Conservation (phyloP, 2,888 invertebrate genomes). For the Margaritifera margaritifera region DNA sequence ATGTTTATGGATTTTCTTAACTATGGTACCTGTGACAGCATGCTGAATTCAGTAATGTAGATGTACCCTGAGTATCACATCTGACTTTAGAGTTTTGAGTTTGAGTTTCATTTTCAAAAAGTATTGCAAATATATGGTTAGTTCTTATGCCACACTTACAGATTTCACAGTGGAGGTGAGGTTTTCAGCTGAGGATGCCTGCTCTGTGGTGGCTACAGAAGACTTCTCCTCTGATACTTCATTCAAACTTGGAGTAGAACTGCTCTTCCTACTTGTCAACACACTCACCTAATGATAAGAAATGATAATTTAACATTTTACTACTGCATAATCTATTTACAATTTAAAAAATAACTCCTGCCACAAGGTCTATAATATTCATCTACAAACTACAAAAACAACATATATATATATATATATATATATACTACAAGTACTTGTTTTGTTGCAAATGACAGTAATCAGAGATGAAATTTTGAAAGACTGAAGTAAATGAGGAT, state of each 20-base stretch:
- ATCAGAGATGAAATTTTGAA: too few species aligned
- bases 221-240: conserved; percentile 84
- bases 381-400: too few species aligned
- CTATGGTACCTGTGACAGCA: too few species aligned
- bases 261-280: conserved; percentile 90
- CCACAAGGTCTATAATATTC: too few species aligned
- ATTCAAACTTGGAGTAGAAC: conserved; percentile 91
- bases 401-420: too few species aligned
- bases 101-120: background rate
- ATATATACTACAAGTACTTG: too few species aligned
- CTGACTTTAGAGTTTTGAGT: too few species aligned
- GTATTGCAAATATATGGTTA: background rate
- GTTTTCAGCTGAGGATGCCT: conserved; percentile 96
- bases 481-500: too few species aligned
- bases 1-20: too few species aligned
- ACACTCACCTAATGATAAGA: conserved; percentile 66
- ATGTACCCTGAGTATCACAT: background rate
- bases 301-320: background rate
- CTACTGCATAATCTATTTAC: too few species aligned
- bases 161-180: conserved; percentile 74
- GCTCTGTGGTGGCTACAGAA: conserved; percentile 92
- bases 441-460: too few species aligned
- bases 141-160: conserved; percentile 50
- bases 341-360: too few species aligned
- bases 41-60: background rate